Evolutionary conservation across 2,113 vertebrate genomes (phyloP).

Genomic region (Ctenodactylus gundi): DNA sequence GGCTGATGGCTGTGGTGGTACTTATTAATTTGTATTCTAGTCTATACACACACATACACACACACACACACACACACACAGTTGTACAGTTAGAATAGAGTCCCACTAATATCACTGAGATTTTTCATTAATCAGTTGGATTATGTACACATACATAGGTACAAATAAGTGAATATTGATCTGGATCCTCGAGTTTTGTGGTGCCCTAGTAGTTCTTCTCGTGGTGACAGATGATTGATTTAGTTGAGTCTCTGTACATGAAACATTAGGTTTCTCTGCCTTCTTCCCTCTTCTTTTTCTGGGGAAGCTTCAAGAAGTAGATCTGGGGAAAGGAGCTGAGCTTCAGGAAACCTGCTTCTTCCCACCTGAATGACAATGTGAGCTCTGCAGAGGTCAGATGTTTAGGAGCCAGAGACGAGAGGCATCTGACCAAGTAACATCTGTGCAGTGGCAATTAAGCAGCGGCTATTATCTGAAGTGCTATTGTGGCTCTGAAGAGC

Average conservation of each 20-base stretch:
- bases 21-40: constrained; percentile 13
- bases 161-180: constrained; percentile 14
- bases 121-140: not conserved
- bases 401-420: constrained; percentile 4
- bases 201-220: not conserved
- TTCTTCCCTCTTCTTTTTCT: not conserved
- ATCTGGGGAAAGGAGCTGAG: constrained; percentile 37
- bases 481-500: constrained; percentile 60
- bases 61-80: not conserved
- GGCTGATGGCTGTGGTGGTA: not conserved
- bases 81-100: constrained; percentile 1
- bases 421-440: constrained; percentile 66
- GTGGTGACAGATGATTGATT: not conserved
- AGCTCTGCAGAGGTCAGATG: constrained; percentile 7
- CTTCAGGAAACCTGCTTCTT: constrained; percentile 23
- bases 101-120: not conserved
- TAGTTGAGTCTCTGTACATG: not conserved
- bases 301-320: not conserved
- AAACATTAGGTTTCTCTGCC: not conserved
- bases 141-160: not conserved
- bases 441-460: constrained; percentile 59
- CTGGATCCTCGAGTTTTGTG: not conserved
- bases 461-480: constrained; percentile 56
- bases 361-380: constrained; percentile 39
- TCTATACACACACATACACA: not conserved